Base-by-base conservation (phyloP, 2,113 vertebrate species). In the Hydrochoerus hydrochaeris region DNA sequence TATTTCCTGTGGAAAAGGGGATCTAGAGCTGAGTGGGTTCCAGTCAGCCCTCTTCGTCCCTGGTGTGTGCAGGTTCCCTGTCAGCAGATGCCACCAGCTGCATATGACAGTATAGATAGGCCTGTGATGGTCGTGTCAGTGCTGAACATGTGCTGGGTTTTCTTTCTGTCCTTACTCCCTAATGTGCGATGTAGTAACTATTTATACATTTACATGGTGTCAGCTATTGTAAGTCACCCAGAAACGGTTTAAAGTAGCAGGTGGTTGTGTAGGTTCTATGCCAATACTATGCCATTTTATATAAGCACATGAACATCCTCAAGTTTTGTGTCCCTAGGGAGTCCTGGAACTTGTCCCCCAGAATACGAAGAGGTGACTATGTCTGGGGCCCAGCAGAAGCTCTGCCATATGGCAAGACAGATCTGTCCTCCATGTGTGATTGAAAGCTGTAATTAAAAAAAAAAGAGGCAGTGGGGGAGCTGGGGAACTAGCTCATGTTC, bases 391-490 rank as follows among this genome's bases (percentile, higher is more conserved):
- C 44, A 7, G 32, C 69, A 38, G 54, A 41, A 57, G 62, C 84
- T 78, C 52, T 19, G 90, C 28, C 16, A 24, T 10, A 0, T n/a
- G 41, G 86, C 87, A 16, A 26, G 38, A 78, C n/a, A 20, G 41
- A 9, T 38, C 77, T 14, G 9, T 84, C 17, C 30, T 52, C 77
- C 78, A 24, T 24, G 32, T 19, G 63, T 49, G 60, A 30, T 52
- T 58, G 28, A 80, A 80, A 35, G 30, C 26, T 52, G 10, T 80
- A 49, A 30, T 16, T 16, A 69, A 16, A 38, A 71, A 16, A 52
- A 10, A 52, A 52, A 52, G 10, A 52, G 7, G 10, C 6, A 52
- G 10, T 5, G 3, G 13, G 65, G 5, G 13, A 2, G 2, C 1
- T 54, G 52, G 30, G 38, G 12, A 44, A 30, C 26, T 19, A 12